Evolutionary conservation across 2,797 vertebrate genomes (phyloP).

Genomic region (Cossypha dichroa): DNA sequence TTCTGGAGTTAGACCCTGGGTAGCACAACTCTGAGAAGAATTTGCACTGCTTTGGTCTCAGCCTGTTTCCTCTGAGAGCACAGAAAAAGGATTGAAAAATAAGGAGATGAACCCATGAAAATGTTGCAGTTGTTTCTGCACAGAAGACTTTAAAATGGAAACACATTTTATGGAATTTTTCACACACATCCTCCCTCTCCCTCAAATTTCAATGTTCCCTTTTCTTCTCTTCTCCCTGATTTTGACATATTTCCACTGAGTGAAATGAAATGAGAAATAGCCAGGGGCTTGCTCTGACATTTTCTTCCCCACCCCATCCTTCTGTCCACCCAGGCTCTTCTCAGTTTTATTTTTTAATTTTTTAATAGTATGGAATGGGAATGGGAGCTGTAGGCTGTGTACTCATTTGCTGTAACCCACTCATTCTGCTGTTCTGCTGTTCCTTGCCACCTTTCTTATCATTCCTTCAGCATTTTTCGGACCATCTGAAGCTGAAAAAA

Average conservation of each 20-base stretch:
- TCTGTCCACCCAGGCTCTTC: constrained; percentile 19
- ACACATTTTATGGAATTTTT: constrained; percentile 37
- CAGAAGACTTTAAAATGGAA: constrained; percentile 33
- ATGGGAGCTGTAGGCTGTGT: background rate
- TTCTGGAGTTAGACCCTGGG: background rate
- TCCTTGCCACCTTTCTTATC: constrained; percentile 1
- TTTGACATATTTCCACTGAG: constrained; percentile 24
- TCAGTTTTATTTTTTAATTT: background rate
- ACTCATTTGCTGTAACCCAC: background rate
- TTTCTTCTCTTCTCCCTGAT: constrained; percentile 33
- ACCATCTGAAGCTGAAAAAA: background rate
- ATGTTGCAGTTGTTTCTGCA: background rate
- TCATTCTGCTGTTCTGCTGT: background rate
- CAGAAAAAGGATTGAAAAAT: background rate
- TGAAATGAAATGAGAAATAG: constrained; percentile 57
- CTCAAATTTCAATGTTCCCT: constrained; percentile 39
- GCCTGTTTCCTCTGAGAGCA: background rate
- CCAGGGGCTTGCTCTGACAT: constrained; percentile 63
- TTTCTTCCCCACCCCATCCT: constrained; percentile 37
- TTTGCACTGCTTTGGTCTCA: background rate
- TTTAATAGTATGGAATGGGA: background rate
- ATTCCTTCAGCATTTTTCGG: background rate
- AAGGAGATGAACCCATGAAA: background rate
- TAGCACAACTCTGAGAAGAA: background rate
- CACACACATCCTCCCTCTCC: constrained; percentile 9